Evolutionary conservation across 2,797 vertebrate species (phyloP).

Genomic region (Salmo trutta): DNA sequence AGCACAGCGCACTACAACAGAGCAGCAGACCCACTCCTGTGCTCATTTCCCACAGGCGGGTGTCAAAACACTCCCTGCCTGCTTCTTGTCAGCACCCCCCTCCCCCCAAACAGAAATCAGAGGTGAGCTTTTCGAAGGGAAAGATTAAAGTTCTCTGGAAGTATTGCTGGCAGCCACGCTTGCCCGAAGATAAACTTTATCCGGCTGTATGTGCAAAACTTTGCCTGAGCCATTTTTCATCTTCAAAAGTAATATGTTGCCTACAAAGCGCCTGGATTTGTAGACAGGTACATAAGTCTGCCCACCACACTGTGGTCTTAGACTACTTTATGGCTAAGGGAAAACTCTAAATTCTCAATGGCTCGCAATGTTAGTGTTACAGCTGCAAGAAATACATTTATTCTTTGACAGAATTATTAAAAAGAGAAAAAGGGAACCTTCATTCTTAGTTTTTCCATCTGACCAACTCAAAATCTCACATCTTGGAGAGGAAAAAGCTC

Average conservation of each 20-base stretch:
- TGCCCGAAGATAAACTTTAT: slow-evolving; percentile 86
- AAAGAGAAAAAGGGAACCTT: background rate
- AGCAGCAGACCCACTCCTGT: slow-evolving; percentile 60
- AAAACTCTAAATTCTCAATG: slow-evolving; percentile 21
- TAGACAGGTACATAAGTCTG: slow-evolving; percentile 71
- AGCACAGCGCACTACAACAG: slow-evolving; percentile 36
- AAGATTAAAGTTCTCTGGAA: slow-evolving; percentile 87
- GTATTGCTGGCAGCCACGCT: slow-evolving; percentile 83
- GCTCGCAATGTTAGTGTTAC: background rate
- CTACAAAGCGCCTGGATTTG: slow-evolving; percentile 68
- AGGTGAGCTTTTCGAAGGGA: slow-evolving; percentile 75
- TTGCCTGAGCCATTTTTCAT: slow-evolving; percentile 85
- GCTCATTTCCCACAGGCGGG: slow-evolving; percentile 65
- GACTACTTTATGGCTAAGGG: slow-evolving; percentile 27
- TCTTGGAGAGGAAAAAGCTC: background rate
- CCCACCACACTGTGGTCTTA: slow-evolving; percentile 44
- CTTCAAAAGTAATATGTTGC: slow-evolving; percentile 80
- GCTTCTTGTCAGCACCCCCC: slow-evolving; percentile 75
- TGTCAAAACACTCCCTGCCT: slow-evolving; percentile 78
- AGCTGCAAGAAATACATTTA: background rate
- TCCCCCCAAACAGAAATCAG: slow-evolving; percentile 70
- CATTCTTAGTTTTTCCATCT: background rate
- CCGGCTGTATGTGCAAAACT: slow-evolving; percentile 79
- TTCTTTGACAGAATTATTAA: background rate
- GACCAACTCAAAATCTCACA: background rate